Conservation (phyloP, 2,888 invertebrate species). For the Barypeithes pellucidus region DNA sequence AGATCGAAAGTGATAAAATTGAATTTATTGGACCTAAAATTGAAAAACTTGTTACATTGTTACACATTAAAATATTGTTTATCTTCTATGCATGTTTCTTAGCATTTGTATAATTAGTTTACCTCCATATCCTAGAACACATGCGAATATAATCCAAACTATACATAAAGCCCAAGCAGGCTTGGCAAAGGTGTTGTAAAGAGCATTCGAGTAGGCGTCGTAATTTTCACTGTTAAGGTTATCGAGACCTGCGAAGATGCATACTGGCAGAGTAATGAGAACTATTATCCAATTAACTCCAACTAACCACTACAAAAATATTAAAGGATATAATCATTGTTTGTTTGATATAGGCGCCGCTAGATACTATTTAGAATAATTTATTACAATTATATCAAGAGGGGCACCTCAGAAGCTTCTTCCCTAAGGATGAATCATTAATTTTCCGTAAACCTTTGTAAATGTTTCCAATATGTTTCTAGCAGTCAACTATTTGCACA, state of each 20-base stretch:
- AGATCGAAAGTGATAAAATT: slow-evolving; percentile 71
- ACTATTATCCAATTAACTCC: slow-evolving; percentile 43
- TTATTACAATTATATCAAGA: too few species aligned
- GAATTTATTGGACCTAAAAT: slow-evolving; percentile 71
- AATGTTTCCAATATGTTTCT: too few species aligned
- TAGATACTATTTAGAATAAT: too few species aligned
- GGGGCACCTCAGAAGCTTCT: too few species aligned
- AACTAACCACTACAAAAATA: slow-evolving; percentile 24
- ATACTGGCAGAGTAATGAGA: slow-evolving; percentile 47
- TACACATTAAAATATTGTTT: too few species aligned
- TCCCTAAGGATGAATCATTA: too few species aligned
- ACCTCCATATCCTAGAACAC: slow-evolving; percentile 51
- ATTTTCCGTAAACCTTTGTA: too few species aligned
- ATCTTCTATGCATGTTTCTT: too few species aligned
- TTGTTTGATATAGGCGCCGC: too few species aligned
- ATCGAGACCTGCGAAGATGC: slow-evolving; percentile 55
- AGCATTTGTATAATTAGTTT: background rate
- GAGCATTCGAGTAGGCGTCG: slow-evolving; percentile 51
- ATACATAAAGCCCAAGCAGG: slow-evolving; percentile 52
- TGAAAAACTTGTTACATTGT: too few species aligned
- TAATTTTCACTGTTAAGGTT: slow-evolving; percentile 53
- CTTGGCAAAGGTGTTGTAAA: slow-evolving; percentile 59
- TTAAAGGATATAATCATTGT: too few species aligned
- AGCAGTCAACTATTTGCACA: too few species aligned
- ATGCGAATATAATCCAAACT: slow-evolving; percentile 51